Evolutionary conservation across 2,888 invertebrate species (phyloP).

Genomic region (Hydroisotoma schaefferi): DNA sequence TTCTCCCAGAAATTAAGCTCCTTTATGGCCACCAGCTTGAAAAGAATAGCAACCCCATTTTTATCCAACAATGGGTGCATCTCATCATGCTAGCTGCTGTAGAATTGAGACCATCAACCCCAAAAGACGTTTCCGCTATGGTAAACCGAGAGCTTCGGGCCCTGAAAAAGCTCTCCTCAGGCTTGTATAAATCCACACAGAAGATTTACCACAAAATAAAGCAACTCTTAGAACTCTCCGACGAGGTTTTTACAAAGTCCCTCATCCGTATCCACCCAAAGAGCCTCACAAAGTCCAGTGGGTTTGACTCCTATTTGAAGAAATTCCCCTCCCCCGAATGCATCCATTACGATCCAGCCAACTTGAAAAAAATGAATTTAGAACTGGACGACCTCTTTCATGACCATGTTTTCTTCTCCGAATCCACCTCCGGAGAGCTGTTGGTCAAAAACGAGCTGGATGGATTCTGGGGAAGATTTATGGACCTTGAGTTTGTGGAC

Average conservation of each 20-base stretch:
- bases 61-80: conserved; percentile 31
- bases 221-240: conserved; percentile 19
- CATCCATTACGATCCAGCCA: conserved; percentile 3
- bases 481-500: conserved; percentile 23
- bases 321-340: background rate
- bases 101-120: conserved; percentile 10
- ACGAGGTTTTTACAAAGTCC: conserved; percentile 10
- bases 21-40: conserved; percentile 22
- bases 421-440: conserved; percentile 22
- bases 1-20: conserved; percentile 36
- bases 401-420: conserved; percentile 27
- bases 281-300: background rate
- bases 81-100: conserved; percentile 18
- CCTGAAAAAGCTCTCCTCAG: conserved; percentile 12
- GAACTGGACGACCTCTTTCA: conserved; percentile 16
- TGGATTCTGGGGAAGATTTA: conserved; percentile 26
- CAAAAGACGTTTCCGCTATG: conserved; percentile 16
- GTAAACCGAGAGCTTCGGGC: conserved; percentile 17
- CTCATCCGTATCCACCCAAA: conserved; percentile 22
- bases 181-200: conserved; percentile 11
- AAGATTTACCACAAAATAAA: conserved; percentile 16
- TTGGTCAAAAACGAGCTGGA: conserved; percentile 24
- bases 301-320: background rate
- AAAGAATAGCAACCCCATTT: conserved; percentile 9
- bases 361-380: conserved; percentile 7